Conservation (phyloP, 2,113 vertebrate genomes). For the Pelodiscus sinensis region DNA sequence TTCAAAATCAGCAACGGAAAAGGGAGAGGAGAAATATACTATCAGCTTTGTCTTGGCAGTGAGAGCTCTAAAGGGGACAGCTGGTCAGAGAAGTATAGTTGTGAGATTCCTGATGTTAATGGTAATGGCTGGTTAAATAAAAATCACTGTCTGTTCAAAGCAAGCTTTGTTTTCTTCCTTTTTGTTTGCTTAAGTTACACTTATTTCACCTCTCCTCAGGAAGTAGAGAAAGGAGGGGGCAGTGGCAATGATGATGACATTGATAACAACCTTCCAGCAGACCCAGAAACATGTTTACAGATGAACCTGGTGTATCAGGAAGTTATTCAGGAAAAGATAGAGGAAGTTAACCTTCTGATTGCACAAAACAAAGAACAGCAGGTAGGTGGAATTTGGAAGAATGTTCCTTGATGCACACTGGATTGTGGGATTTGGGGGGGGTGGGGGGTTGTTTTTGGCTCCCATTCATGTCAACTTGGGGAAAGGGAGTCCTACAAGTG, state of each 20-base stretch:
- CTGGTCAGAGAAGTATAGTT: background rate
- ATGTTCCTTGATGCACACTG: background rate
- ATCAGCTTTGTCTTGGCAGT: too few relatives aligned
- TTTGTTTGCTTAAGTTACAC: accelerated
- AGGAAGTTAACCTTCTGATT: conserved; percentile 78
- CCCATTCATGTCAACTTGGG: background rate
- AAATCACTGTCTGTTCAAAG: background rate
- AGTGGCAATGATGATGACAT: conserved; percentile 67
- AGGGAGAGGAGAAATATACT: background rate
- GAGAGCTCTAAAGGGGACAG: accelerated
- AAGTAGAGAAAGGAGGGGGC: conserved; percentile 32
- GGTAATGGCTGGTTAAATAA: background rate
- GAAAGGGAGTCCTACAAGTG: background rate
- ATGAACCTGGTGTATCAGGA: conserved; percentile 91
- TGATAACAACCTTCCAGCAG: conserved; percentile 75
- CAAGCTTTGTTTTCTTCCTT: accelerated
- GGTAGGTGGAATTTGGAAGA: conserved; percentile 57
- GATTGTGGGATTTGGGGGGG: background rate
- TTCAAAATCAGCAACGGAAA: accelerated
- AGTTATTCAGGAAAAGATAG: conserved; percentile 85
- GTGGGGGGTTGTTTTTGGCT: background rate
- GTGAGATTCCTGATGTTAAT: background rate
- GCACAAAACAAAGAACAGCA: conserved; percentile 85
- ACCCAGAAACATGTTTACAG: conserved; percentile 85
- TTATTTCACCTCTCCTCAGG: conserved; percentile 26